Evolutionary conservation across 2,113 vertebrate genomes (phyloP).

Genomic region (Seriola rivoliana): DNA sequence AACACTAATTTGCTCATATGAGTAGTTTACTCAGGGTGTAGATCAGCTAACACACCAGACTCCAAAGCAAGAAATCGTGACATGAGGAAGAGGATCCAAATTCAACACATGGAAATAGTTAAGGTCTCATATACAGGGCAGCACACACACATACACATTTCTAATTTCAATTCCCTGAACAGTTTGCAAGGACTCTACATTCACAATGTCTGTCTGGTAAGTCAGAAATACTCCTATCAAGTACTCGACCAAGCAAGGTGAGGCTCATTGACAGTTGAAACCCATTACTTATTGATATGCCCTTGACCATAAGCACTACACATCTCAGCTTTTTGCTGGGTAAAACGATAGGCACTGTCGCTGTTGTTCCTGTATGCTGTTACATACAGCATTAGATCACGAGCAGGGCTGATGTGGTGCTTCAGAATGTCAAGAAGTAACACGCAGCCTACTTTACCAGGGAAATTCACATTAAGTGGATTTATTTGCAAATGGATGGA

Average conservation of each 20-base stretch:
- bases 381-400: constrained; percentile 47
- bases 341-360: constrained; percentile 40
- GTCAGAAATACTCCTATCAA: constrained; percentile 18
- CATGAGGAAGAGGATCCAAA: neutral
- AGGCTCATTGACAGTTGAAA: constrained; percentile 50
- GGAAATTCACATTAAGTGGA: constrained; percentile 49
- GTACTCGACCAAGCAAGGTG: constrained; percentile 6
- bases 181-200: neutral
- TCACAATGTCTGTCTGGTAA: neutral
- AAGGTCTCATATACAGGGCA: neutral
- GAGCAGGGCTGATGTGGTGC: constrained; percentile 53
- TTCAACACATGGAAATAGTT: neutral
- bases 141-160: neutral
- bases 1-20: constrained; percentile 24
- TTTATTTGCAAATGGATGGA: constrained; percentile 60
- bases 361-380: constrained; percentile 19
- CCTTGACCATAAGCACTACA: constrained; percentile 51
- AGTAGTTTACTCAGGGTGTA: neutral
- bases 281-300: constrained; percentile 70
- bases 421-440: constrained; percentile 50
- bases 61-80: neutral
- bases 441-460: constrained; percentile 59
- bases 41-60: constrained; percentile 1
- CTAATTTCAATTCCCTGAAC: neutral
- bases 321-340: constrained; percentile 45